A percentile compares a stretch with the other conserved stretches of the same genome.
Conservation (phyloP, 2,797 vertebrate genomes). For the Sebastes hubbsi region DNA sequence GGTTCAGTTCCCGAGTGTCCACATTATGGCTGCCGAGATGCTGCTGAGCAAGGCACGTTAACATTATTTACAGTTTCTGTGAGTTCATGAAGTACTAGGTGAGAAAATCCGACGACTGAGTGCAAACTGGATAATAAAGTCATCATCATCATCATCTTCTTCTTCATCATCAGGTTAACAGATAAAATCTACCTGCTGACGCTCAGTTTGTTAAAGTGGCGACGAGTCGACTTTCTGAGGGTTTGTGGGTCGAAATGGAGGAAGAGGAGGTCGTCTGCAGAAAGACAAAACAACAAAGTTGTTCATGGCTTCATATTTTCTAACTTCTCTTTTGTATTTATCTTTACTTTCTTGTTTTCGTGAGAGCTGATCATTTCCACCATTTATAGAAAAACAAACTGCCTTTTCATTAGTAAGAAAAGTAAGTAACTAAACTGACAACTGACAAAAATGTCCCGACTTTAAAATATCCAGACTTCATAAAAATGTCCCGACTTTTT, state of each 20-base stretch:
- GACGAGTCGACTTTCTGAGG: constrained; percentile 25
- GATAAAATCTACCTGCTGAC: not conserved
- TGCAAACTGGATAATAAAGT: not conserved
- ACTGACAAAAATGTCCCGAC: not conserved
- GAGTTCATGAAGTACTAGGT: not conserved
- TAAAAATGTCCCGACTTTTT: not conserved
- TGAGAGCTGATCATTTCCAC: not conserved
- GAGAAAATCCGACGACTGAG: constrained; percentile 1
- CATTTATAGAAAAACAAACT: too few relatives aligned
- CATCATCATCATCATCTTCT: not conserved
- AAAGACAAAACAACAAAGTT: not conserved
- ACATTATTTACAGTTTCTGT: not conserved
- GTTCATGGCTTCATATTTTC: too few relatives aligned
- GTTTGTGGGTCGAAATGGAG: constrained; percentile 14
- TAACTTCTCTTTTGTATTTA: not conserved
- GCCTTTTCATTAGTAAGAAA: not conserved
- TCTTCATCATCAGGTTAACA: not conserved
- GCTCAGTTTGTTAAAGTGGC: not conserved
- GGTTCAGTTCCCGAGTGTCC: not conserved
- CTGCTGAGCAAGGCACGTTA: constrained; percentile 60
- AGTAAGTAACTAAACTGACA: not conserved
- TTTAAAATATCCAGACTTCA: too few relatives aligned
- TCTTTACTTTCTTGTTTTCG: not conserved
- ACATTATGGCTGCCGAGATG: not conserved
- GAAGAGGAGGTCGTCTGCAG: constrained; percentile 55